phyloP scores from a whole-genome alignment of 2,888 invertebrate genomes.

The Griposia aprilina region DNA sequence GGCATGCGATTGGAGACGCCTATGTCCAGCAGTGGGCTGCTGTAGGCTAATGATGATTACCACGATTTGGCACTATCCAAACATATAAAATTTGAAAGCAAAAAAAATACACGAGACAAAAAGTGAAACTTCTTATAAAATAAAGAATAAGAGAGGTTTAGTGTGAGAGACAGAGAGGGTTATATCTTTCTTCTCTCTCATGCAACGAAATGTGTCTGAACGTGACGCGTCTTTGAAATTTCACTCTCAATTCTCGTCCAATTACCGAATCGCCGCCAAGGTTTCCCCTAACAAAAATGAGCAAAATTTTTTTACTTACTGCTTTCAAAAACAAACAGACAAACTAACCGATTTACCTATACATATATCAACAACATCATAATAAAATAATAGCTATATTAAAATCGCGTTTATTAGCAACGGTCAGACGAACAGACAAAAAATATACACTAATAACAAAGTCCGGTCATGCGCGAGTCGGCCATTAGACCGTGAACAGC shows the following conservation, averaged over 20 bases:
- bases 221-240: too few relatives aligned
- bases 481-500: slow-evolving; percentile 38
- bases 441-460: slow-evolving; percentile 56
- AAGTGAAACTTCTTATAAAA: too few relatives aligned
- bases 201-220: too few relatives aligned
- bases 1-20: too few relatives aligned
- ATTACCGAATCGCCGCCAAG: too few relatives aligned
- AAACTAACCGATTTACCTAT: neutral
- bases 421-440: slow-evolving; percentile 40
- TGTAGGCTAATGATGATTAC: neutral
- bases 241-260: too few relatives aligned
- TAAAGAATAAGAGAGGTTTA: too few relatives aligned
- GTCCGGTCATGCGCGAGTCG: slow-evolving; percentile 55
- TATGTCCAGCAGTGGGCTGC: too few relatives aligned
- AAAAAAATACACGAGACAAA: neutral
- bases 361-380: slow-evolving; percentile 10
- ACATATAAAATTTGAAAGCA: neutral
- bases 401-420: slow-evolving; percentile 58
- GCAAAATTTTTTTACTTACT: too few relatives aligned
- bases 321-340: neutral
- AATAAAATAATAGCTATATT: slow-evolving; percentile 56
- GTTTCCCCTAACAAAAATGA: too few relatives aligned
- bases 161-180: too few relatives aligned
- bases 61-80: neutral
- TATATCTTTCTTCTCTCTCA: too few relatives aligned